phyloP scores from a whole-genome alignment of 1,140 invertebrate genomes.

The Metaphire vulgaris region DNA sequence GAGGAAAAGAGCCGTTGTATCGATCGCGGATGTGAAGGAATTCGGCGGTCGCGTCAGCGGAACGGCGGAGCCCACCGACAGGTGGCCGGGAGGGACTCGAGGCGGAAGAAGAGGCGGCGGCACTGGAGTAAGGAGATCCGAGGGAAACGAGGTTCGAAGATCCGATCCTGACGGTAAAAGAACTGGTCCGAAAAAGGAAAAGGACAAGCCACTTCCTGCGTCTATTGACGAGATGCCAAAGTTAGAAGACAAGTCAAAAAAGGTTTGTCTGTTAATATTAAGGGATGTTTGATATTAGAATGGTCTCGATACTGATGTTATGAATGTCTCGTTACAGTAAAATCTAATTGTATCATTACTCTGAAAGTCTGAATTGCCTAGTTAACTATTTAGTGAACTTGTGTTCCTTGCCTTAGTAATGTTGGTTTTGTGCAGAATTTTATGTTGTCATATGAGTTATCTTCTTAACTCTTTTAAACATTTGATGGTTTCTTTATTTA shows the following conservation, averaged over 20 bases:
- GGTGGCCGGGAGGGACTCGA: background rate
- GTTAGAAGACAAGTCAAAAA: slow-evolving; percentile 31
- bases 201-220: slow-evolving; percentile 34
- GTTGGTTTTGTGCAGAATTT: too few relatives aligned
- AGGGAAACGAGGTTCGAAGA: background rate
- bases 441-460: too few relatives aligned
- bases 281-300: too few relatives aligned
- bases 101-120: slow-evolving; percentile 1
- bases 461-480: too few relatives aligned
- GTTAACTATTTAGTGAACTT: too few relatives aligned
- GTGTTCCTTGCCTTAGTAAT: too few relatives aligned
- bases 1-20: background rate
- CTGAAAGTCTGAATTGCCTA: too few relatives aligned
- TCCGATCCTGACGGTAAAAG: background rate
- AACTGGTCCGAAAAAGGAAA: slow-evolving; percentile 28
- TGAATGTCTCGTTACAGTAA: too few relatives aligned
- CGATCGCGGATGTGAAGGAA: background rate
- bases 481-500: too few relatives aligned
- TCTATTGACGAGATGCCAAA: slow-evolving; percentile 45
- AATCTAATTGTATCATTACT: too few relatives aligned
- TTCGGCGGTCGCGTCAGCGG: background rate
- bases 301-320: too few relatives aligned
- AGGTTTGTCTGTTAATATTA: too few relatives aligned
- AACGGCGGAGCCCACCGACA: background rate
- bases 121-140: background rate